Evolutionary conservation across 2,888 invertebrate species (phyloP).

Genomic region (Xestia sexstrigata): DNA sequence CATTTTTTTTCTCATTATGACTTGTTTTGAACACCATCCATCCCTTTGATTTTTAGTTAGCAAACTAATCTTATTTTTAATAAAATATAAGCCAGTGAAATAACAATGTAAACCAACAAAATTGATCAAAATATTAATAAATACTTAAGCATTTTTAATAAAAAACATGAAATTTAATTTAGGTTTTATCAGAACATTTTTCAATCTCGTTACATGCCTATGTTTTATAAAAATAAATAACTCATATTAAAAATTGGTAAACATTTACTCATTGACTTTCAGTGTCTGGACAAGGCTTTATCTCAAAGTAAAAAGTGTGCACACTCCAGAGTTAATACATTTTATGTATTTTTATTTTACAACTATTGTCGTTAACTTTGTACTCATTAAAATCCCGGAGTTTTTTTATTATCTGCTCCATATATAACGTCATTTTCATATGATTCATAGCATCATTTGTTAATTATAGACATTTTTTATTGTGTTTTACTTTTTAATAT

Average conservation of each 20-base stretch:
- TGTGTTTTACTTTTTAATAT: constrained; percentile 48
- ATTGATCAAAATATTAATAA: constrained; percentile 20
- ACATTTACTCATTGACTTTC: constrained; percentile 1
- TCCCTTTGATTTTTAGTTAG: background rate
- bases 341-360: constrained; percentile 39
- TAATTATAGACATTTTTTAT: constrained; percentile 61
- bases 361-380: constrained; percentile 49
- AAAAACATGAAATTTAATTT: constrained; percentile 11
- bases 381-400: constrained; percentile 56
- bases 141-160: constrained; percentile 20
- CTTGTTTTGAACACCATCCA: background rate
- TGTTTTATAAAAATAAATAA: background rate
- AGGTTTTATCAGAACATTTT: constrained; percentile 20
- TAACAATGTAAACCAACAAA: constrained; percentile 21
- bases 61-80: background rate
- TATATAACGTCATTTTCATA: constrained; percentile 44
- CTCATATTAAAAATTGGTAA: constrained; percentile 13
- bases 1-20: background rate
- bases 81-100: constrained; percentile 12
- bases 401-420: constrained; percentile 47
- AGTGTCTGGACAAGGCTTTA: constrained; percentile 17
- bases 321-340: constrained; percentile 33
- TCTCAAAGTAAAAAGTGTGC: constrained; percentile 6
- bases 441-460: constrained; percentile 64
- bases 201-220: background rate